Conservation (phyloP, 2,113 vertebrate species). For the Chrysochloris asiatica region DNA sequence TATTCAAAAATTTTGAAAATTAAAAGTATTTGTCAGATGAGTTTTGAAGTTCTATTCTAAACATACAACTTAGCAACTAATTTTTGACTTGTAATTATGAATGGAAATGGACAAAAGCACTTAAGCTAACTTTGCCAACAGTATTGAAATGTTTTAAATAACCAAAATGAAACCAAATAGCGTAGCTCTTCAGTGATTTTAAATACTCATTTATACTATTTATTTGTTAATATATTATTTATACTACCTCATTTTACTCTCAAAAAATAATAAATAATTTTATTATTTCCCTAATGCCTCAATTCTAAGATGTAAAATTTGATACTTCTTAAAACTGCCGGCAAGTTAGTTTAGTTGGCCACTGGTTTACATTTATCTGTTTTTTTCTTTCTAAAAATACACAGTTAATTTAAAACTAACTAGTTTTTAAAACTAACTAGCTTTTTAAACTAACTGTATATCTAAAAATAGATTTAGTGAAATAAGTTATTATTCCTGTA, state of each 20-base stretch:
- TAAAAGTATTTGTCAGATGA: slow-evolving; percentile 1
- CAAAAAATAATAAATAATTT: no score
- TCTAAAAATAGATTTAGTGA: background rate
- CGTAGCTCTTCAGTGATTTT: background rate
- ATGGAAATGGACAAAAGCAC: slow-evolving; percentile 28
- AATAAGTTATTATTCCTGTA: background rate
- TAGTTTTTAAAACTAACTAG: no score
- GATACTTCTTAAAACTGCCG: background rate
- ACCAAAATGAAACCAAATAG: background rate
- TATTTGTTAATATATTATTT: no score
- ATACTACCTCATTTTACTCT: no score
- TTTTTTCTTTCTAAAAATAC: background rate
- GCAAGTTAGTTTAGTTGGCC: background rate
- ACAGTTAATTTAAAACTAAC: no score
- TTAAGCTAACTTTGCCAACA: slow-evolving; percentile 16
- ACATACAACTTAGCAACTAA: background rate
- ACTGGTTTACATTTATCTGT: background rate
- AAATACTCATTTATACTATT: no score
- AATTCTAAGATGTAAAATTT: background rate
- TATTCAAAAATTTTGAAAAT: slow-evolving; percentile 59
- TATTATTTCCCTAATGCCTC: slow-evolving; percentile 8
- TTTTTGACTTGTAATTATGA: slow-evolving; percentile 25
- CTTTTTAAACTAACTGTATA: slow-evolving; percentile 6
- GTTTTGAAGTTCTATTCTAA: slow-evolving; percentile 20
- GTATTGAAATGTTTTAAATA: slow-evolving; percentile 8